Conservation (phyloP, 2,797 vertebrate species). For the Onychomys torridus region DNA sequence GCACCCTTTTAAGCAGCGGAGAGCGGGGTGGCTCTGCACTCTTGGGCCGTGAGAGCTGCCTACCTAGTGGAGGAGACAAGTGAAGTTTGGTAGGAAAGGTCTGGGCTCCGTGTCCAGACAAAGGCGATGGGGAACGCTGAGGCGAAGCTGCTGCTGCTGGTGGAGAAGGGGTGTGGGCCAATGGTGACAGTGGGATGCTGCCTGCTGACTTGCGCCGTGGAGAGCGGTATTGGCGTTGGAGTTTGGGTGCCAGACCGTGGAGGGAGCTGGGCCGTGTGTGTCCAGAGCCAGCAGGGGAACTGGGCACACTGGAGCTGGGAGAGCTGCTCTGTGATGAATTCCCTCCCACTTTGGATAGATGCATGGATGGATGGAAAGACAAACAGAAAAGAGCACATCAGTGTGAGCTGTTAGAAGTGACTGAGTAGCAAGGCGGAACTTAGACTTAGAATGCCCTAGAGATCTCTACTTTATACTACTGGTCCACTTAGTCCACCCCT, state of each 20-base stretch:
- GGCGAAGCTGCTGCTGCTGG: slow-evolving; percentile 96
- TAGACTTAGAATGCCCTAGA: not conserved
- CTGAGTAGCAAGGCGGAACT: slow-evolving; percentile 2
- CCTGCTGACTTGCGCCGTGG: slow-evolving; percentile 97
- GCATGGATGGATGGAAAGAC: slow-evolving; percentile 31
- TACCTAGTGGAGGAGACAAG: slow-evolving; percentile 94
- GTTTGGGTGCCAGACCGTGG: slow-evolving; percentile 96
- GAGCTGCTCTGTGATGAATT: slow-evolving; percentile 99
- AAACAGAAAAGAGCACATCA: slow-evolving; percentile 51
- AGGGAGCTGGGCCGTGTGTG: slow-evolving; percentile 97
- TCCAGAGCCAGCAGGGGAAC: slow-evolving; percentile 96
- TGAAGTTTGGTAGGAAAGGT: slow-evolving; percentile 96
- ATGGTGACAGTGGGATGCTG: slow-evolving; percentile 96
- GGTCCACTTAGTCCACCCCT: not conserved
- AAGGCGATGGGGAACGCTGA: slow-evolving; percentile 95
- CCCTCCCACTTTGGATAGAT: slow-evolving; percentile 90
- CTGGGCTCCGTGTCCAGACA: slow-evolving; percentile 91
- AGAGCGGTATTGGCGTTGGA: slow-evolving; percentile 97
- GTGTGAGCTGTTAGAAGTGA: slow-evolving; percentile 39
- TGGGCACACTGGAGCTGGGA: slow-evolving; percentile 96
- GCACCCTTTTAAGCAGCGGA: slow-evolving; percentile 96
- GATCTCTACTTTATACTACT: not conserved
- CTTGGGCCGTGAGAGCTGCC: slow-evolving; percentile 96
- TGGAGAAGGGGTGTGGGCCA: slow-evolving; percentile 97
- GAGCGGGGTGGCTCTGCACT: slow-evolving; percentile 96